Percentiles rank a stretch among this genome's conserved stretches.
Conservation (phyloP, 2,797 vertebrate species). For the Gymnoscopelus microlampas region DNA sequence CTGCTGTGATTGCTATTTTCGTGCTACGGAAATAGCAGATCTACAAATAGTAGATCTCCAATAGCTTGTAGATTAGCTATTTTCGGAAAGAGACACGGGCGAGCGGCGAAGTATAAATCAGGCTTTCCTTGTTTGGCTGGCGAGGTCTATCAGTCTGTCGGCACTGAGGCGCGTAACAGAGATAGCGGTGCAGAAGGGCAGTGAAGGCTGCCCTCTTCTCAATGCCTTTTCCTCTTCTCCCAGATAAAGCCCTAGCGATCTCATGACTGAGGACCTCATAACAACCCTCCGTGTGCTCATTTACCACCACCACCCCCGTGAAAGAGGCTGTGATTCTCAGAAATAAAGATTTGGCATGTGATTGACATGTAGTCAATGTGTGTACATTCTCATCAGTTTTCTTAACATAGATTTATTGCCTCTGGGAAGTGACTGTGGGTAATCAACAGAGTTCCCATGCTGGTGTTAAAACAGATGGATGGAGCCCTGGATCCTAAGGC, state of each 20-base stretch:
- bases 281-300: conserved; percentile 8
- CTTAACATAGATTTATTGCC: conserved; percentile 45
- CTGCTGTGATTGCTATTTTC: no score
- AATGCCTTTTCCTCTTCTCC: neutral
- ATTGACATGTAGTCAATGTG: neutral
- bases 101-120: no score
- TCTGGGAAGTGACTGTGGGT: conserved; percentile 40
- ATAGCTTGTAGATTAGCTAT: no score
- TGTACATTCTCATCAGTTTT: conserved; percentile 3
- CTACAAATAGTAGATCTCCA: neutral
- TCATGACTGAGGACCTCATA: neutral
- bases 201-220: neutral
- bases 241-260: conserved; percentile 18
- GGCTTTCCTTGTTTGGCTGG: conserved; percentile 7
- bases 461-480: conserved; percentile 49
- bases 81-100: no score
- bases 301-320: conserved; percentile 9
- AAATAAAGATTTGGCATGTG: neutral
- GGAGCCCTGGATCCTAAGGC: conserved; percentile 26
- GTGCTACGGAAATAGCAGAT: conserved; percentile 5
- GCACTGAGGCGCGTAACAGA: conserved; percentile 8
- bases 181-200: conserved; percentile 29
- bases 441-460: conserved; percentile 60
- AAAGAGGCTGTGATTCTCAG: neutral
- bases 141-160: conserved; percentile 31